phyloP scores from a whole-genome alignment of 2,113 vertebrate species.

The Megaleporinus macrocephalus region DNA sequence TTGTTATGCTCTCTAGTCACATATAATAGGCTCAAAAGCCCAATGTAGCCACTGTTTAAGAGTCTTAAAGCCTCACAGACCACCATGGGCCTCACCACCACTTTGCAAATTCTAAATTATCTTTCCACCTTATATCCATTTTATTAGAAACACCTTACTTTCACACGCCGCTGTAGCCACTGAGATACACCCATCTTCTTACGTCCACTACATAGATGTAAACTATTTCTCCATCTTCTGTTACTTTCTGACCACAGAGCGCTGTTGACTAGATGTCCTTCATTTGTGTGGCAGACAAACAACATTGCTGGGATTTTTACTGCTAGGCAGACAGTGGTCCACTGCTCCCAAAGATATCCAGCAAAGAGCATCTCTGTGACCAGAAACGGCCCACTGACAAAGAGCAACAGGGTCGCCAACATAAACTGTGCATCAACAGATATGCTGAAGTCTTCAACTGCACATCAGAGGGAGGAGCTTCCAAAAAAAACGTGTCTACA shows the following conservation, averaged over 20 bases:
- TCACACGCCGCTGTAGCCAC: neutral
- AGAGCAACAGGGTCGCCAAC: neutral
- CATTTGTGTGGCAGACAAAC: no score
- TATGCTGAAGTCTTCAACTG: neutral
- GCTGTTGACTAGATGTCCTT: no score
- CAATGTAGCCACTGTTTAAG: neutral
- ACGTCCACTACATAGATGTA: no score
- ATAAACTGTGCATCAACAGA: neutral
- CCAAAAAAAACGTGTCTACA: no score
- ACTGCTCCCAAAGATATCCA: neutral
- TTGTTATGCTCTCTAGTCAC: neutral
- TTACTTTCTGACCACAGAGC: no score
- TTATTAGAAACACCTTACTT: neutral
- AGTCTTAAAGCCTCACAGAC: neutral
- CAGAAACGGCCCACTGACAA: neutral
- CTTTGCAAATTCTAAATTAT: neutral
- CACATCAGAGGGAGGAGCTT: neutral
- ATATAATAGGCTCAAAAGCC: neutral
- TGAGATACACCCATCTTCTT: neutral
- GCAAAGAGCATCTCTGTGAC: neutral
- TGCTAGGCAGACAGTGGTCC: no score
- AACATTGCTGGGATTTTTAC: no score
- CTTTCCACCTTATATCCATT: neutral
- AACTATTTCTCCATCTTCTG: no score
- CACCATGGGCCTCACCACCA: neutral